Base-by-base conservation (phyloP, 2,888 invertebrate species). In the Entomobrya proxima region DNA sequence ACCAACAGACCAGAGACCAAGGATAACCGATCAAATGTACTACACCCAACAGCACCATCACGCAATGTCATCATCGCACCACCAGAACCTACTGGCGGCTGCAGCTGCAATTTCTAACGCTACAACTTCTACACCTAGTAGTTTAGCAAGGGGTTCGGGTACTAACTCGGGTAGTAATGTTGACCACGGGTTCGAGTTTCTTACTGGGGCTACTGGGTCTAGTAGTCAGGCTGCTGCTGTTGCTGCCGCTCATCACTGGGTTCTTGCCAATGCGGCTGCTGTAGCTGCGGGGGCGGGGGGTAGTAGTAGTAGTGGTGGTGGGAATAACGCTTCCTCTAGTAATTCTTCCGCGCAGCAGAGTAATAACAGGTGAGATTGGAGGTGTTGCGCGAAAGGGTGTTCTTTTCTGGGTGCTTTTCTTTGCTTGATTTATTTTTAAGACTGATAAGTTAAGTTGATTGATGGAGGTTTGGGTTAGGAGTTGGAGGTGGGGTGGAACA, bases 231-330 rank as follows among this genome's bases (percentile, higher is more conserved):
- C 85, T 32, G 78, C 85, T 35, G 86, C 86, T 11, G 81, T 86
- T 27, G 86, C 86, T n/a, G 86, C 86, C 7, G 86, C 86, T 5
- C 86, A 86, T 47, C 80, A 81, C 69, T 86, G 86, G 86, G 86
- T 86, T 27, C 76, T 81, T 55, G 81, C 80, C 61, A 74, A 55
- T 13, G 81, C 81, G 7, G 80, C 72, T 40, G 79, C 67, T 30
- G 79, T 37, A 50, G 69, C 58, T 9, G 61, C 44, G n/a, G 24
- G 61, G n/a, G n/a, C n/a, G n/a, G 44, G 27, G 27, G 24, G n/a
- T 32, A 76, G 35, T 40, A 58, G 58, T 30, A 58, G 32, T 30
- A 13, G 24, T 11, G 55, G 72, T 47, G 47, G 47, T 6, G 30
- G 24, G 30, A 67, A 69, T 80, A 81, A 81, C 81, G 81, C 81